A percentile compares a stretch with the other conserved stretches of the same genome.
Evolutionary conservation across 2,113 vertebrate genomes (phyloP).

Genomic region (Malurus elegans): DNA sequence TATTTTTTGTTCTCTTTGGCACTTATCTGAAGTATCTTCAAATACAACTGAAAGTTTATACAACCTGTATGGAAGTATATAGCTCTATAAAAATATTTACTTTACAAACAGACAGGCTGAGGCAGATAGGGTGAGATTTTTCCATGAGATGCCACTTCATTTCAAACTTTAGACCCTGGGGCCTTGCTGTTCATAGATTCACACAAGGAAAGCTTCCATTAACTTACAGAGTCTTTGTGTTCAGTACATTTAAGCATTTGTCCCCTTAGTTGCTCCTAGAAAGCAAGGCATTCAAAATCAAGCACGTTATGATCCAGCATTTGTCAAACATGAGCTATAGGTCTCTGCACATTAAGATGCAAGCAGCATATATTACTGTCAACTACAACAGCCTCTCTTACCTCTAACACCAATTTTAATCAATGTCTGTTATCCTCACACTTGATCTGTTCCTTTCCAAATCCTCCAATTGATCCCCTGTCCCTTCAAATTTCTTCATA

Average conservation of each 20-base stretch:
- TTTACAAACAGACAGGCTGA: neutral
- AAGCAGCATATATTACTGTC: neutral
- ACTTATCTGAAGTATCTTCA: neutral
- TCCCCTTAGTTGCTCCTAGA: neutral
- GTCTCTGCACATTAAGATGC: neutral
- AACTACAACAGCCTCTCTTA: neutral
- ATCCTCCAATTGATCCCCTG: neutral
- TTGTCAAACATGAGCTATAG: neutral
- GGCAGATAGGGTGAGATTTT: neutral
- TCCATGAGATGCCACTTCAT: neutral
- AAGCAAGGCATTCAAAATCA: neutral
- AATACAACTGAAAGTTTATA: neutral
- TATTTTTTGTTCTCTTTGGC: neutral
- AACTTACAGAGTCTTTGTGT: neutral
- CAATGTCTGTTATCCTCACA: neutral
- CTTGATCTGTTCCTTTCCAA: neutral
- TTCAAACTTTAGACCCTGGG: neutral
- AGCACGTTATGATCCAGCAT: neutral
- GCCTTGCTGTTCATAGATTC: neutral
- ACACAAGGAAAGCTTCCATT: neutral
- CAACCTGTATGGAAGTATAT: neutral
- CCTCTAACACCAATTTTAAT: neutral
- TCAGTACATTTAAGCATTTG: neutral
- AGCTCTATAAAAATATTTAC: neutral
- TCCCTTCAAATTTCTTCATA: neutral